Evolutionary conservation across 1,140 invertebrate species (phyloP), one percentile per base, ranked within the genome.

Genomic region (Micrasema minimum): DNA sequence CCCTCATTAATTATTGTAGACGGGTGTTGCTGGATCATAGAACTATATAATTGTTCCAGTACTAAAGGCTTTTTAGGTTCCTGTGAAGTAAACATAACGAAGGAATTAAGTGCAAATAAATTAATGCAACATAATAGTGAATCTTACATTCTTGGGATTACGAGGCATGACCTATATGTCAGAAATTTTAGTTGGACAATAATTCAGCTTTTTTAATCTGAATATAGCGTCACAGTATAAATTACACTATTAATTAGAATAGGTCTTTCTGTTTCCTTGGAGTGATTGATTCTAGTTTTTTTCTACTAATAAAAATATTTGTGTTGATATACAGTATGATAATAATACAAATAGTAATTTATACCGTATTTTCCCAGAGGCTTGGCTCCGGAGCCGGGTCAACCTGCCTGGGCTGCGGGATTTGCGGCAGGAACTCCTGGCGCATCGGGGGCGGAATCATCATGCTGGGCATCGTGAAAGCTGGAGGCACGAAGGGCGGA

Each of bases 21-120:
- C 12, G 66, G 66, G 16, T 57, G 53, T n/a, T 68, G 66, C 14
- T 68, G 66, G 20, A 57, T 68, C n/a, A 22, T 41, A 3, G 66
- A 57, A 22, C n/a, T n/a, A n/a, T 57, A 68, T 7, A 68, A 38
- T 11, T 68, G 66, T 35, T 68, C 66, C 0, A 68, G 37, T 10
- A 55, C 35, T 10, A 68, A 31, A 11, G 66, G 66, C 20, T 68
- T 51, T 12, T 65, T 50, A 20, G 37, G 37, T 3, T 65, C 53
- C 53, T 57, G 53, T 12, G 22, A 18, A 51, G 9, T 45, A 1
- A 9, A 43, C 12, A 43, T n/a, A 2, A 43, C 41, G 37, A 11
- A 38, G 11, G 11, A 38, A 38, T 38, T 38, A 6, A 6, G 37
- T 38, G 11, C 11, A 6, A 6, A 11, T 38, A 5, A 38, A 6